Evolutionary conservation across 2,797 vertebrate genomes (phyloP).

Genomic region (Gobionotothen gibberifrons): DNA sequence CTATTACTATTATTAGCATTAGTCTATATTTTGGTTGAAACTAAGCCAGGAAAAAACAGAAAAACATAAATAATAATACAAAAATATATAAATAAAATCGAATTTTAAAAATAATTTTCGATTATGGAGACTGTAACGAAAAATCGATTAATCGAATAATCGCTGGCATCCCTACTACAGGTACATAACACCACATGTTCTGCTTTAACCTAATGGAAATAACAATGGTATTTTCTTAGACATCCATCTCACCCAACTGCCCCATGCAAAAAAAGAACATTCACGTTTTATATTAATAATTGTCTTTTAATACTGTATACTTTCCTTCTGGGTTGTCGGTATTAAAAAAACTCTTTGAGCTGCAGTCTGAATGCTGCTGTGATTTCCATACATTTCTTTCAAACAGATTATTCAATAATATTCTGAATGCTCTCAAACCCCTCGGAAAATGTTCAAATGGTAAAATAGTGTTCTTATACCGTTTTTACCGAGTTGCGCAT

Average conservation of each 20-base stretch:
- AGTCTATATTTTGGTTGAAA: too few species aligned
- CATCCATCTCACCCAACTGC: not conserved
- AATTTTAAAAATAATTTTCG: too few species aligned
- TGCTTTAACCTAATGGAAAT: not conserved
- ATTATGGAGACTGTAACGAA: too few species aligned
- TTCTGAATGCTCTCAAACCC: not conserved
- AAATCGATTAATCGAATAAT: too few species aligned
- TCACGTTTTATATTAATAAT: not conserved
- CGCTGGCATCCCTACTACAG: too few species aligned
- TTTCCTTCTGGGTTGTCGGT: not conserved
- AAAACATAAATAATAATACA: too few species aligned
- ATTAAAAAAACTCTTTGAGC: not conserved
- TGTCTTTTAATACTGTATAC: not conserved
- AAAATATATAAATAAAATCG: too few species aligned
- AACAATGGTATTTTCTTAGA: not conserved
- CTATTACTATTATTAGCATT: too few species aligned
- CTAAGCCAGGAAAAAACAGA: too few species aligned
- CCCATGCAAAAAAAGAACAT: not conserved
- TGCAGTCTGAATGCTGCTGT: slow-evolving; percentile 4
- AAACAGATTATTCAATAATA: slow-evolving; percentile 8
- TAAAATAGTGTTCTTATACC: not conserved
- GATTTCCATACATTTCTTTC: not conserved
- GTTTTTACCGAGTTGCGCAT: too few species aligned
- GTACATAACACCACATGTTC: not conserved
- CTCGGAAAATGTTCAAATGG: slow-evolving; percentile 1